These are phyloP conservation scores for Liolophura sinensis DNA, from an alignment of 1,140 invertebrate genomes.

Conservation along the genomic window DNA sequence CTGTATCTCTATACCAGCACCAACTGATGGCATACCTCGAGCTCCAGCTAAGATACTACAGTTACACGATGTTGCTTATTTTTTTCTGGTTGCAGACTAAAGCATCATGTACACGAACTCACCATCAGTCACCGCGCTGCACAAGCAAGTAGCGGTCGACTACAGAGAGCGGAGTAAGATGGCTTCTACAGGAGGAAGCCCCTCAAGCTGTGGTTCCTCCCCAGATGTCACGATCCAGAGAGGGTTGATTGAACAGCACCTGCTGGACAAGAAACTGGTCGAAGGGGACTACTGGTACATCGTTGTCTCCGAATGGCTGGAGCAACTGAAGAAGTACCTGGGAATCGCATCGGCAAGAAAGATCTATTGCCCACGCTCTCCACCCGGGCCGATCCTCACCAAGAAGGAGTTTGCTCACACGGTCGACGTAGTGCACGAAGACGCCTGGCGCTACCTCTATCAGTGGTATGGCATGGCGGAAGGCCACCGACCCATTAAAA, in stretches of 20 bases:
- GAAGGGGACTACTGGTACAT: slow-evolving; percentile 55
- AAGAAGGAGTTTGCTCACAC: slow-evolving; percentile 49
- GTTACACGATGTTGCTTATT: too few relatives aligned
- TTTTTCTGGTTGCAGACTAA: too few relatives aligned
- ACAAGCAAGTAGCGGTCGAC: too few relatives aligned
- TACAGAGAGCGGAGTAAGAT: too few relatives aligned
- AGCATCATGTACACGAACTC: too few relatives aligned
- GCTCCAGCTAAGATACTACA: too few relatives aligned
- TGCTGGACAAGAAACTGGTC: slow-evolving; percentile 39
- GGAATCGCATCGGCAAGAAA: slow-evolving; percentile 42
- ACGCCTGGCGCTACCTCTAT: slow-evolving; percentile 47
- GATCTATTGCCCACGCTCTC: slow-evolving; percentile 42
- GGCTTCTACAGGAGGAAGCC: too few relatives aligned
- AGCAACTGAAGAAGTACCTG: slow-evolving; percentile 48
- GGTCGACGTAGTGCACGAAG: slow-evolving; percentile 51
- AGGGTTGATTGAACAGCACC: slow-evolving; percentile 37
- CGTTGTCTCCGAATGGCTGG: slow-evolving; percentile 50
- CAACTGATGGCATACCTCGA: too few relatives aligned
- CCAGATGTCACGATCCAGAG: slow-evolving; percentile 45
- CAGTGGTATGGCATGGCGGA: slow-evolving; percentile 53
- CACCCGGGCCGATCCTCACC: slow-evolving; percentile 46
- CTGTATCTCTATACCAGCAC: too few relatives aligned
- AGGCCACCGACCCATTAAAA: slow-evolving; percentile 46
- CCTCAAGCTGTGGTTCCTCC: not conserved
- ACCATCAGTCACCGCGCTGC: too few relatives aligned